phyloP scores from a whole-genome alignment of 2,888 invertebrate species.

The Temnothorax rugatulus region DNA sequence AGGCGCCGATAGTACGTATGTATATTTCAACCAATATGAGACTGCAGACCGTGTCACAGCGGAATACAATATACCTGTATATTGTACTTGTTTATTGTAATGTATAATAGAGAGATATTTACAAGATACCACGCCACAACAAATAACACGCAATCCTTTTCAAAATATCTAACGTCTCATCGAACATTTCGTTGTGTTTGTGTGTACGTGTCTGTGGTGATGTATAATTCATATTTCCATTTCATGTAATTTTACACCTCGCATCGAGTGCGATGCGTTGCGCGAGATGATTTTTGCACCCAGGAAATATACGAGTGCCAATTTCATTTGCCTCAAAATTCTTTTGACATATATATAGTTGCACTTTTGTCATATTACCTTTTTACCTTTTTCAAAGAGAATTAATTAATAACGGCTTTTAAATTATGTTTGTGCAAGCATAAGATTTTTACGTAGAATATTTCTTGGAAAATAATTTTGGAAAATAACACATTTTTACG shows the following conservation, averaged over 20 bases:
- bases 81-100: constrained; percentile 22
- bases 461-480: constrained; percentile 1
- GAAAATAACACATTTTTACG: constrained; percentile 21
- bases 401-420: constrained; percentile 9
- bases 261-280: constrained; percentile 14
- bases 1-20: neutral
- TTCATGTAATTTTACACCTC: constrained; percentile 34
- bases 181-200: constrained; percentile 8
- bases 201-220: neutral
- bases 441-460: neutral
- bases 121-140: constrained; percentile 19
- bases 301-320: constrained; percentile 1
- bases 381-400: neutral
- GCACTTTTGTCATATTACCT: neutral
- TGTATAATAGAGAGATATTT: constrained; percentile 33
- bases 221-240: constrained; percentile 41
- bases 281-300: constrained; percentile 25
- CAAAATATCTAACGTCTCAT: constrained; percentile 34
- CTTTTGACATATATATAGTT: neutral
- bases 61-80: neutral
- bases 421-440: neutral
- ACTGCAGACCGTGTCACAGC: neutral
- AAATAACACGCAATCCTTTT: constrained; percentile 20
- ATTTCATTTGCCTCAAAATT: constrained; percentile 13
- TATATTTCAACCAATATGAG: constrained; percentile 33